Conservation (phyloP, 2,113 vertebrate species). For the Lepisosteus oculatus region DNA sequence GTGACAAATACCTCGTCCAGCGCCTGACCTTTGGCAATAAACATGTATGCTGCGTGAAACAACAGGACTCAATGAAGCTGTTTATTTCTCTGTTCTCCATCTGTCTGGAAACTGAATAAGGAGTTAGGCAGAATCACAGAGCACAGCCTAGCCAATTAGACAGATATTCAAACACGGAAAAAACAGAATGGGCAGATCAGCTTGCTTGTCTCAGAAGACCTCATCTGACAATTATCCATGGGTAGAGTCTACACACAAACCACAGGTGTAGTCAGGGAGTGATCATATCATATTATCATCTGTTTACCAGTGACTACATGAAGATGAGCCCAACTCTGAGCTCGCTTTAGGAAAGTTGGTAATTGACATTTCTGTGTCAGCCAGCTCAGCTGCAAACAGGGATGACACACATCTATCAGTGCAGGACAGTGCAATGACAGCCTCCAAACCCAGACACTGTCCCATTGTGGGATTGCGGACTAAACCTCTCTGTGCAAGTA, state of each 20-base stretch:
- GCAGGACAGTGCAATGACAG: neutral
- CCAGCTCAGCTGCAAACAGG: neutral
- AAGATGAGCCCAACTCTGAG: neutral
- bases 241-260: neutral
- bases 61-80: neutral
- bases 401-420: neutral
- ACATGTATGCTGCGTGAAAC: constrained; percentile 1
- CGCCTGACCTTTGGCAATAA: constrained; percentile 6
- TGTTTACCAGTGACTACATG: neutral
- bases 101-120: neutral
- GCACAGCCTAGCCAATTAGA: neutral
- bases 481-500: too few species aligned
- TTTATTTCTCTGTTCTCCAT: neutral
- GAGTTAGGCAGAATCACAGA: neutral
- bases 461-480: too few species aligned
- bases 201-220: too few species aligned
- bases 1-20: constrained; percentile 7
- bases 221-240: too few species aligned
- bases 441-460: neutral
- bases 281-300: neutral
- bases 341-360: neutral
- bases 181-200: neutral
- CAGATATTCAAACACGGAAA: neutral
- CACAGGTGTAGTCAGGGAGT: neutral
- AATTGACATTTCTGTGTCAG: too few species aligned